Evolutionary conservation across 2,888 invertebrate species (phyloP).

Genomic region (Epistrophe grossulariae): DNA sequence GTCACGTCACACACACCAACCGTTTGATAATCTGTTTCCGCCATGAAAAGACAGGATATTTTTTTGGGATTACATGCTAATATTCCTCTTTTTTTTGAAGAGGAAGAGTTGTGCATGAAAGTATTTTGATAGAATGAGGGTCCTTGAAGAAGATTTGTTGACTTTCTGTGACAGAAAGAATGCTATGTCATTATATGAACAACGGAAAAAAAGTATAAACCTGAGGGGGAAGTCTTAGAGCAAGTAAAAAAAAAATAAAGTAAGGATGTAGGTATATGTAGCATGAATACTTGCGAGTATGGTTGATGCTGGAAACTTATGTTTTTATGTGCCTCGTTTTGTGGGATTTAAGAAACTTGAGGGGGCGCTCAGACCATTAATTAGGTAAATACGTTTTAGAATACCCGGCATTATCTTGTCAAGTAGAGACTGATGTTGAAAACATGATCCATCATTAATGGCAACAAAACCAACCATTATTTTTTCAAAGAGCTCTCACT

Average conservation of each 20-base stretch:
- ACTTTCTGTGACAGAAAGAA: slow-evolving; percentile 58
- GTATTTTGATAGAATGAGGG: slow-evolving; percentile 68
- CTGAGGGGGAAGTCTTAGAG: slow-evolving; percentile 25
- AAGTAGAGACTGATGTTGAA: slow-evolving; percentile 33
- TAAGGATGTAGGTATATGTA: not conserved
- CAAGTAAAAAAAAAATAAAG: slow-evolving; percentile 10
- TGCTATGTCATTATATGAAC: slow-evolving; percentile 51
- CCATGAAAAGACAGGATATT: slow-evolving; percentile 50
- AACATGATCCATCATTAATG: slow-evolving; percentile 46
- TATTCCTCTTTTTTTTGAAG: slow-evolving; percentile 28
- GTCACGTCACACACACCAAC: slow-evolving; percentile 56
- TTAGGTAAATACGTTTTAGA: slow-evolving; percentile 40
- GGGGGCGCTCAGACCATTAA: slow-evolving; percentile 38
- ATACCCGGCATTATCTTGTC: slow-evolving; percentile 46
- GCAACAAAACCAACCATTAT: slow-evolving; percentile 43
- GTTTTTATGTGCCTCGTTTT: slow-evolving; percentile 27
- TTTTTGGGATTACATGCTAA: slow-evolving; percentile 57
- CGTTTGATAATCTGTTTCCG: slow-evolving; percentile 58
- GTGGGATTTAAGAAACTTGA: slow-evolving; percentile 31
- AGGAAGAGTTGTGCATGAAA: slow-evolving; percentile 58
- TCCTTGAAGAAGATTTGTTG: slow-evolving; percentile 63
- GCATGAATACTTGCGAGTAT: not conserved
- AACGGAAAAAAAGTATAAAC: slow-evolving; percentile 22
- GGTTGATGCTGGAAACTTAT: slow-evolving; percentile 30
- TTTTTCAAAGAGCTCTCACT: too few relatives aligned